Evolutionary conservation across 2,113 vertebrate genomes (phyloP), one percentile per base, ranked within the genome.

Genomic region (Bos taurus): DNA sequence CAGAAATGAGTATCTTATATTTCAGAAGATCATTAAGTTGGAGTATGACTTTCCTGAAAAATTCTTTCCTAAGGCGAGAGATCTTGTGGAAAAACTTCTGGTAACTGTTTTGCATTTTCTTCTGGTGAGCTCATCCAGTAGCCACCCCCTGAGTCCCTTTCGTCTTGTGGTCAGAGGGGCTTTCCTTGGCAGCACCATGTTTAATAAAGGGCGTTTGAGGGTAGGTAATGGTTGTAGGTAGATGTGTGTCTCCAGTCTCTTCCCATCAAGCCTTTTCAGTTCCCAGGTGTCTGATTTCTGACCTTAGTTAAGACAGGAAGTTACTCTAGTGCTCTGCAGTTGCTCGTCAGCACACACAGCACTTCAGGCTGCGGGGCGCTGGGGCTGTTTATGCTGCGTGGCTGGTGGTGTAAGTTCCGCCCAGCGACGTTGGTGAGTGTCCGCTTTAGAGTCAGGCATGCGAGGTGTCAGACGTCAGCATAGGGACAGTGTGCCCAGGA

Each of bases 11-110:
- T 99, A 99, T 99, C 99, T 99, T 98, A 99, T 99, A 99, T 99
- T 99, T 99, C 99, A 99, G 99, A 99, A 99, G 99, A 99, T 99
- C 99, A 99, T 99, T 99, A 99, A 99, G 95, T 98, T 99, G 99
- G 99, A 99, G 97, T 99, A 99, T 98, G 99, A 99, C 98, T 99
- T 99, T 95, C 99, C 99, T 96, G 99, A 99, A 98, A 99, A 99
- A 98, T 99, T 99, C 98, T 99, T 99, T 97, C 99, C 99, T 97
- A 99, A 99, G 98, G 99, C 99, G 95, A 99, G 99, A 99, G 99
- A 99, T 97, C 99, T 99, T 88, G 99, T 99, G 97, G 99, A 99
- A 98, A 99, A 99, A 96, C 99, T 99, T 93, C 98, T 99, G 99
- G 99, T 99, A 99, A 99, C 98, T 98, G 92, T 90, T 97, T 90